Percentiles rank a stretch among this genome's conserved stretches.
Conservation (phyloP, 1,140 invertebrate genomes). For the Ylistrum balloti region DNA sequence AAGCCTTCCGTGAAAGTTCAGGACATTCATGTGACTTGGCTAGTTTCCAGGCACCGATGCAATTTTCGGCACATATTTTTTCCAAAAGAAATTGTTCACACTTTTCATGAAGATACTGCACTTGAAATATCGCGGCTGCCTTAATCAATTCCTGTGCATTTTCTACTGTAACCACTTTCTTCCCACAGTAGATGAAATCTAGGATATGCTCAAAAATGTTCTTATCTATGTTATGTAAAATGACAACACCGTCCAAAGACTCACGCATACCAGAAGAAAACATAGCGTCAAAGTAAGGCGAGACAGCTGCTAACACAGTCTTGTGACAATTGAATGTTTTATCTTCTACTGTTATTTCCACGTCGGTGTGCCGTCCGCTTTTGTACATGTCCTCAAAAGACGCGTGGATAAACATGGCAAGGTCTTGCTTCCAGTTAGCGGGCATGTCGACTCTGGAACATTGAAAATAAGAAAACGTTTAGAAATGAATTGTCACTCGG, state of each 20-base stretch:
- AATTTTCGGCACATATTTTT: constrained; percentile 68
- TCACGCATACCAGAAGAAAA: constrained; percentile 75
- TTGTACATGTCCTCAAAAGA: constrained; percentile 59
- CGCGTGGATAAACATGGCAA: constrained; percentile 48
- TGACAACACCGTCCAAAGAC: constrained; percentile 68
- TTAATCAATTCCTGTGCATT: constrained; percentile 72
- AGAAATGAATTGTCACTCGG: no score
- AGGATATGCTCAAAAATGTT: constrained; percentile 73
- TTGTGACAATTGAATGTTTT: constrained; percentile 70
- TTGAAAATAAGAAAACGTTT: neutral
- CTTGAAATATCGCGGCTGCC: constrained; percentile 72
- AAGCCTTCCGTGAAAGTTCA: constrained; percentile 66
- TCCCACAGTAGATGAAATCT: constrained; percentile 74
- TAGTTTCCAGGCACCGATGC: constrained; percentile 72
- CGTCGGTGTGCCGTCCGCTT: constrained; percentile 65
- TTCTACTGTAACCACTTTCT: constrained; percentile 68
- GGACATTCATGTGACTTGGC: constrained; percentile 70
- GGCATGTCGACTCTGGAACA: neutral
- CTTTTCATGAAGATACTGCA: constrained; percentile 69
- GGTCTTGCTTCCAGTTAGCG: constrained; percentile 52
- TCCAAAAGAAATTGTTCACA: constrained; percentile 72
- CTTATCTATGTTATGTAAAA: constrained; percentile 68
- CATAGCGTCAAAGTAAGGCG: constrained; percentile 76
- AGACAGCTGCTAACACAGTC: constrained; percentile 68
- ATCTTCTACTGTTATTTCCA: constrained; percentile 63